Conservation (phyloP, 92 coral and sea anemone genomes). For the Phenganax stokvisi region DNA sequence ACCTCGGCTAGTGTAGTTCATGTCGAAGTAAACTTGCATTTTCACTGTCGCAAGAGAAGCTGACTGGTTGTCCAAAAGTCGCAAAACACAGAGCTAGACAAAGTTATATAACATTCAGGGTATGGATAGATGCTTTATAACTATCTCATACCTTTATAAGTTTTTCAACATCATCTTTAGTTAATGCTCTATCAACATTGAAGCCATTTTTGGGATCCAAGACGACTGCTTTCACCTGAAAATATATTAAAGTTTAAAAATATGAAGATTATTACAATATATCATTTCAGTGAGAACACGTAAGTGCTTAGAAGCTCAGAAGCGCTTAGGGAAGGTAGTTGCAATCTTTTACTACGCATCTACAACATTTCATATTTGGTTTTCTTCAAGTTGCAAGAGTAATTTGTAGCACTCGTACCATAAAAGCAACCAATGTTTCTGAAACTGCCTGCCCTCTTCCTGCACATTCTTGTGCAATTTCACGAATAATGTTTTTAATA, state of each 20-base stretch:
- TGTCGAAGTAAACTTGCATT: slow-evolving; percentile 98
- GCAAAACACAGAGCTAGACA: slow-evolving; percentile 72
- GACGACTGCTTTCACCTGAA: slow-evolving; percentile 93
- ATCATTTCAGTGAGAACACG: too few relatives aligned
- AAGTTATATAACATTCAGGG: neutral
- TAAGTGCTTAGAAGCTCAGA: too few relatives aligned
- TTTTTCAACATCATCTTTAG: slow-evolving; percentile 98
- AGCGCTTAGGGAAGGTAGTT: too few relatives aligned
- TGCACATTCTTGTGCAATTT: slow-evolving; percentile 98
- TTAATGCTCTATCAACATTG: slow-evolving; percentile 94
- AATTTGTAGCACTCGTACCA: slow-evolving; percentile 52
- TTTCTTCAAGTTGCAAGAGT: neutral
- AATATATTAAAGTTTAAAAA: neutral
- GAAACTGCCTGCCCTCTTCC: slow-evolving; percentile 97
- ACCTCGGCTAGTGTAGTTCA: slow-evolving; percentile 99
- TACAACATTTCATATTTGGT: neutral
- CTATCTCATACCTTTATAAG: slow-evolving; percentile 66
- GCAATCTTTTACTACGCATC: too few relatives aligned
- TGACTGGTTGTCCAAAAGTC: slow-evolving; percentile 70
- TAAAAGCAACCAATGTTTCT: slow-evolving; percentile 92
- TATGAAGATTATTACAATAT: too few relatives aligned
- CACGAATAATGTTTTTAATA: slow-evolving; percentile 92
- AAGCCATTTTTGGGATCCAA: slow-evolving; percentile 95
- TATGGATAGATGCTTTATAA: neutral
- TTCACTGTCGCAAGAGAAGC: slow-evolving; percentile 92